Conservation (phyloP, 1,140 invertebrate genomes). For the Scaptomyza graminum region DNA sequence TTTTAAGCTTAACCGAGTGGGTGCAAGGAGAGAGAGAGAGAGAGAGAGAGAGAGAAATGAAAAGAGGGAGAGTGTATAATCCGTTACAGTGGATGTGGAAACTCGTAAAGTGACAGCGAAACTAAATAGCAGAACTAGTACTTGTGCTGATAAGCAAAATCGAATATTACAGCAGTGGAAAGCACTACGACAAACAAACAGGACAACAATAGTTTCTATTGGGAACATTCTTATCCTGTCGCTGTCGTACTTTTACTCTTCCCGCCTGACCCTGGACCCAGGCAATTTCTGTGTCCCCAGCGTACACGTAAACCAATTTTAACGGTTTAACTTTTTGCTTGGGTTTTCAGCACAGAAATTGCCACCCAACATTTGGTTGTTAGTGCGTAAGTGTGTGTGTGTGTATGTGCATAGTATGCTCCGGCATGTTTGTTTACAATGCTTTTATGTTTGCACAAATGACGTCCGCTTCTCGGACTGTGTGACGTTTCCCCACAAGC, state of each 20-base stretch:
- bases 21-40: neutral
- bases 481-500: slow-evolving; percentile 15
- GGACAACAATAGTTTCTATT: slow-evolving; percentile 25
- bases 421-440: slow-evolving; percentile 78
- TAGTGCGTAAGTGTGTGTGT: slow-evolving; percentile 4
- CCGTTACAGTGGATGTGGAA: slow-evolving; percentile 28
- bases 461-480: slow-evolving; percentile 46
- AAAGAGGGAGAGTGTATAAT: neutral
- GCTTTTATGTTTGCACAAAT: slow-evolving; percentile 80
- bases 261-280: neutral
- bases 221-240: neutral
- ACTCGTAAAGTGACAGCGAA: slow-evolving; percentile 58
- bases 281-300: slow-evolving; percentile 36
- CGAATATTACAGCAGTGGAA: neutral
- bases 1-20: neutral
- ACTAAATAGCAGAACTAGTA: slow-evolving; percentile 27
- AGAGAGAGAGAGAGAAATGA: neutral
- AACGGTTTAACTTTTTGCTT: slow-evolving; percentile 76
- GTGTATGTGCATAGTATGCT: slow-evolving; percentile 53
- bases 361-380: slow-evolving; percentile 6
- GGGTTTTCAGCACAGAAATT: slow-evolving; percentile 8
- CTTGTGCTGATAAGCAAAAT: slow-evolving; percentile 47
- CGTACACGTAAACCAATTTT: slow-evolving; percentile 71
- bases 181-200: slow-evolving; percentile 7
- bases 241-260: neutral